Conservation (phyloP, 2,113 vertebrate genomes). For the Camelus dromedarius region DNA sequence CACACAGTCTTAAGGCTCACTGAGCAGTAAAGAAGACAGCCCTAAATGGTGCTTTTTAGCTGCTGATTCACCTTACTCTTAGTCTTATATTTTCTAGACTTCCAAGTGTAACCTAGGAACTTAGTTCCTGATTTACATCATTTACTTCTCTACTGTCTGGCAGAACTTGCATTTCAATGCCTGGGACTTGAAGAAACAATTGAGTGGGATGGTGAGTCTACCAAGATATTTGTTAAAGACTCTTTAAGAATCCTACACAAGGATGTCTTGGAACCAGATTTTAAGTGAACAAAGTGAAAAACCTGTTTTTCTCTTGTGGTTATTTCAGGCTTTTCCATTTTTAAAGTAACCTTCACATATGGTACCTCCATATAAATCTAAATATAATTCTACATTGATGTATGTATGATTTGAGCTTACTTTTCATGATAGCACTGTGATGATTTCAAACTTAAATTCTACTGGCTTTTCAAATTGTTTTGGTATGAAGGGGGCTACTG, state of each 20-base stretch:
- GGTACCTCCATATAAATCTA: conserved; percentile 54
- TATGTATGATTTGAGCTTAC: conserved; percentile 49
- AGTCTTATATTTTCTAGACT: not conserved
- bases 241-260: conserved; percentile 62
- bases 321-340: conserved; percentile 73
- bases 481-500: conserved; percentile 12
- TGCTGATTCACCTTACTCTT: conserved; percentile 13
- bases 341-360: conserved; percentile 76
- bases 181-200: conserved; percentile 33
- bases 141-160: conserved; percentile 60
- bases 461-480: conserved; percentile 37
- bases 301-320: conserved; percentile 9
- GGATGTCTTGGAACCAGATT: conserved; percentile 61
- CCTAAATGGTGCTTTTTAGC: not conserved
- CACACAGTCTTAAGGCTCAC: not conserved
- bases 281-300: conserved; percentile 72
- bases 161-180: not conserved
- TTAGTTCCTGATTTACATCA: conserved; percentile 51
- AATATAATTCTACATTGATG: conserved; percentile 38
- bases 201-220: conserved; percentile 69
- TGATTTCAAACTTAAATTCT: conserved; percentile 51
- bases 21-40: not conserved
- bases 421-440: conserved; percentile 54
- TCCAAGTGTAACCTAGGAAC: conserved; percentile 59
- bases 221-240: conserved; percentile 46